Evolutionary conservation across 2,888 invertebrate species (phyloP), one percentile per base, ranked within the genome.

Genomic region (Drosophila subquinaria): DNA sequence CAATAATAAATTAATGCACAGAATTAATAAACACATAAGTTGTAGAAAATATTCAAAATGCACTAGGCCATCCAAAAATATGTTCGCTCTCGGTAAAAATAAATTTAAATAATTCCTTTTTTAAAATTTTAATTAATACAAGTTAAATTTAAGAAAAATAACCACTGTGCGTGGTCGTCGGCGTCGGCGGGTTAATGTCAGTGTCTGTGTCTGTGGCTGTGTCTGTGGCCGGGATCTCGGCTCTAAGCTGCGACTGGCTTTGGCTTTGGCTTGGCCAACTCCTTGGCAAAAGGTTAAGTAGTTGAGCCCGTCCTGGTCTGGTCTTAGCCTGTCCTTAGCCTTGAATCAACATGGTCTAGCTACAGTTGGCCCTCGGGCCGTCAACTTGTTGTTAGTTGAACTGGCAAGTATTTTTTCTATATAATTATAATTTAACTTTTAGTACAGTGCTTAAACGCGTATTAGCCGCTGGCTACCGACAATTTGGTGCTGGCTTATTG

Each of bases 251-350:
- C 53, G 52, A 38, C 47, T 45, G 47, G 27, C 36, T 27, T 33
- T 48, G 40, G 53, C 42, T 45, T 61, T 42, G 53, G 43, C 45
- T n/a, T 43, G 13, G 45, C 40, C 63, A 62, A 42, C 51, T 55
- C 40, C 50, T 45, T 36, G 56, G 64, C 62, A 51, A 88, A 79
- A 84, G 88, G 84, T 84, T 84, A 84, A 88, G 88, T 88, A 86
- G 88, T 87, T 79, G 56, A 53, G 69, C 43, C 60, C 47, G 64
- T 61, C 61, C 42, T 40, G 60, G 50, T 15, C 53, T 51, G 13
- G 36, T 9, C 35, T 11, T 17, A 30, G 23, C 36, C 59, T 55
- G 40, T 50, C 60, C 87, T 83, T 86, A 87, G 89, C 89, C 86
- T 89, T 86, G 89, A 86, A 86, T 72, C 72, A 76, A 70, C 84